These are phyloP conservation scores for Anthrax anthrax DNA, from an alignment of 2,888 invertebrate species.

Conservation along the genomic window DNA sequence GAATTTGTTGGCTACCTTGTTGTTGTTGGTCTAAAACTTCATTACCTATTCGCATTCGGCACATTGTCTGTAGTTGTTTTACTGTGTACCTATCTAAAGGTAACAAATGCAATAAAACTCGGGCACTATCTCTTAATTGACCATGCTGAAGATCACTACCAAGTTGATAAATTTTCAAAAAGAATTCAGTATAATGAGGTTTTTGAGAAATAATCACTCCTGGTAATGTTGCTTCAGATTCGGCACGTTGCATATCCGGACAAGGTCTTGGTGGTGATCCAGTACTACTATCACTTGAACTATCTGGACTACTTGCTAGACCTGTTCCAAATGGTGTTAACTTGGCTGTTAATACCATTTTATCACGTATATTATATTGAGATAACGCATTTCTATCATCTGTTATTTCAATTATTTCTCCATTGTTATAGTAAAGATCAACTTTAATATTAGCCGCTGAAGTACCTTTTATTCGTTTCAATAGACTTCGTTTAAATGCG, in stretches of 20 bases:
- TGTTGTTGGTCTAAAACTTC: slow-evolving; percentile 7
- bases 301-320: slow-evolving; percentile 71
- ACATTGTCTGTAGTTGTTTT: slow-evolving; percentile 30
- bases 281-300: slow-evolving; percentile 87
- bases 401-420: slow-evolving; percentile 71
- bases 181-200: slow-evolving; percentile 61
- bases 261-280: slow-evolving; percentile 81
- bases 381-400: slow-evolving; percentile 80
- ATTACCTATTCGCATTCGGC: slow-evolving; percentile 13
- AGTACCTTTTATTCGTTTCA: slow-evolving; percentile 38
- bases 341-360: slow-evolving; percentile 74
- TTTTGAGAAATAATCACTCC: slow-evolving; percentile 85
- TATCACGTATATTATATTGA: slow-evolving; percentile 73
- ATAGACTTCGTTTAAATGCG: slow-evolving; percentile 63
- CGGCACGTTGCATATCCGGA: slow-evolving; percentile 56
- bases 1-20: slow-evolving; percentile 3
- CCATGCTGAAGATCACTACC: slow-evolving; percentile 71
- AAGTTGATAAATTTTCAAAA: slow-evolving; percentile 74
- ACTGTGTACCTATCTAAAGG: slow-evolving; percentile 36
- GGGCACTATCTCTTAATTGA: slow-evolving; percentile 60
- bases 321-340: slow-evolving; percentile 56
- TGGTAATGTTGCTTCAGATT: slow-evolving; percentile 79
- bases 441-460: slow-evolving; percentile 65
- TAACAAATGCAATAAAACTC: slow-evolving; percentile 27
- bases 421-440: slow-evolving; percentile 72